Percentiles rank a stretch among this genome's conserved stretches.
Evolutionary conservation across 2,888 invertebrate genomes (phyloP).

Genomic region (Mythimna loreyi): DNA sequence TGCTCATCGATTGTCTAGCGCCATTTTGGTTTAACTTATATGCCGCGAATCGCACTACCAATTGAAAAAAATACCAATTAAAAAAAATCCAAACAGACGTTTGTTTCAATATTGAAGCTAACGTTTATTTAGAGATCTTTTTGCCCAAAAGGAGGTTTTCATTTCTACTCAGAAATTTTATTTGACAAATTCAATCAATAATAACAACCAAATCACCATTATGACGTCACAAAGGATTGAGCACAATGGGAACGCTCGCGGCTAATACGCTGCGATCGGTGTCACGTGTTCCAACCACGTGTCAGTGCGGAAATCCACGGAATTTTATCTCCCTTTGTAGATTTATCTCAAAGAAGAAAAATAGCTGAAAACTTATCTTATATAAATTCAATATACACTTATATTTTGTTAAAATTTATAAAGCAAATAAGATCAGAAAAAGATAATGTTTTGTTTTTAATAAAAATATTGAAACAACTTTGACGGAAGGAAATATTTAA

Average conservation of each 20-base stretch:
- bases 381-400: not conserved
- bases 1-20: no score
- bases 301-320: conserved; percentile 36
- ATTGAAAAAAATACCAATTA: no score
- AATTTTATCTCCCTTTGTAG: conserved; percentile 32
- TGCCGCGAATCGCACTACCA: no score
- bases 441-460: no score
- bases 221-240: conserved; percentile 24
- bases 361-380: not conserved
- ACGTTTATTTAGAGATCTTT: no score
- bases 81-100: not conserved
- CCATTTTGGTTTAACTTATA: no score
- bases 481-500: not conserved
- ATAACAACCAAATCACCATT: conserved; percentile 2
- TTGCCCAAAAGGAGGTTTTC: not conserved
- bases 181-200: not conserved
- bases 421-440: not conserved
- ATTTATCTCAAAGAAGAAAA: conserved; percentile 8
- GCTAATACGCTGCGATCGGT: conserved; percentile 28
- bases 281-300: conserved; percentile 46
- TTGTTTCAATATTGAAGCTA: no score
- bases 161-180: not conserved
- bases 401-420: not conserved
- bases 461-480: no score
- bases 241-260: conserved; percentile 25